Evolutionary conservation across 1,140 invertebrate species (phyloP).

Genomic region (Drosophila malerkotliana): DNA sequence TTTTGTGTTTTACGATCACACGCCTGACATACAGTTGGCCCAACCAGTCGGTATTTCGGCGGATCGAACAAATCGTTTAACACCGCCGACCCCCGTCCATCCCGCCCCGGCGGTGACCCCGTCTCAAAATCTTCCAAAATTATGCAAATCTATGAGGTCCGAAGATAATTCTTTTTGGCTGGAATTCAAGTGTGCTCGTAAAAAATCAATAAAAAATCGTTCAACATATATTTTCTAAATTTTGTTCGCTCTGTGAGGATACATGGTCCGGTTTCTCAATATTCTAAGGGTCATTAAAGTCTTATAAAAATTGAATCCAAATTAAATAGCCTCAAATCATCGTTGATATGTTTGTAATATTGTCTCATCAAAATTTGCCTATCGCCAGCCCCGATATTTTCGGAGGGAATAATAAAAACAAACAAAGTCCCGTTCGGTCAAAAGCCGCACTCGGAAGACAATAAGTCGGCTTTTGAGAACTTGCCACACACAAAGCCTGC

Average conservation of each 20-base stretch:
- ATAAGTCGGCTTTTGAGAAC: constrained; percentile 11
- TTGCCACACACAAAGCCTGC: constrained; percentile 55
- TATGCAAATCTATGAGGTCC: constrained; percentile 55
- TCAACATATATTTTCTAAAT: constrained; percentile 42
- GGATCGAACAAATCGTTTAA: constrained; percentile 70
- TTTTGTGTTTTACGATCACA: constrained; percentile 69
- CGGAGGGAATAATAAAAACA: constrained; percentile 39
- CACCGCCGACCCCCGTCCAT: constrained; percentile 24
- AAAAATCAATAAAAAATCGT: constrained; percentile 64
- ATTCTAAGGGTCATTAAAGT: constrained; percentile 58
- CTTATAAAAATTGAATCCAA: constrained; percentile 70
- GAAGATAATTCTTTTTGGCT: constrained; percentile 55
- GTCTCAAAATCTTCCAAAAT: constrained; percentile 20
- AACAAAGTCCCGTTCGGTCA: constrained; percentile 7
- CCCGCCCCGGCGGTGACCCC: constrained; percentile 29
- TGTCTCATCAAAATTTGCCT: constrained; percentile 59
- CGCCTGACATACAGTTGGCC: constrained; percentile 22
- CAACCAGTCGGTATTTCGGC: neutral
- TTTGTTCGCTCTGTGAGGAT: constrained; percentile 17
- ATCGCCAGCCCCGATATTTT: constrained; percentile 40
- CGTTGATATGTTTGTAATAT: constrained; percentile 48
- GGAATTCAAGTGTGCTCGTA: constrained; percentile 56
- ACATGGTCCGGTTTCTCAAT: constrained; percentile 25
- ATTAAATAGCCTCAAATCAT: constrained; percentile 60
- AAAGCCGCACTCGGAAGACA: constrained; percentile 14